A percentile compares a stretch with the other conserved stretches of the same genome.
Evolutionary conservation across 2,113 vertebrate genomes (phyloP).

Genomic region (Mormyrus lacerda): DNA sequence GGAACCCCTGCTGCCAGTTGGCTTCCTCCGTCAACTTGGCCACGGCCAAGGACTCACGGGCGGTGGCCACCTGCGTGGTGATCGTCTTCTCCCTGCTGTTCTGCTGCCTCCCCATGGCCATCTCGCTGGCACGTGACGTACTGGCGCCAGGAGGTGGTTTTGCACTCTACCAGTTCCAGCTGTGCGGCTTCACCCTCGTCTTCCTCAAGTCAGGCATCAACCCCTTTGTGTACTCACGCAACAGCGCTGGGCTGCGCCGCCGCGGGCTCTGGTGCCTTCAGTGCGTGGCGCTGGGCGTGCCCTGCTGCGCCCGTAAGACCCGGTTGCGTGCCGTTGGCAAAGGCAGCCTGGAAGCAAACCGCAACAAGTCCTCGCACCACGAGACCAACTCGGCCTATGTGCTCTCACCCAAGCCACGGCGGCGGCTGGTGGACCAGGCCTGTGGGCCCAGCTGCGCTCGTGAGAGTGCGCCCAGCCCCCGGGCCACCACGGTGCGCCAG

Average conservation of each 20-base stretch:
- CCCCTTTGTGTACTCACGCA: conserved; percentile 93
- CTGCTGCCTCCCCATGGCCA: conserved; percentile 86
- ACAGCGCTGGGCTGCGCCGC: conserved; percentile 81
- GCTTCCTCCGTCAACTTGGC: conserved; percentile 76
- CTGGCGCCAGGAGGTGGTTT: conserved; percentile 67
- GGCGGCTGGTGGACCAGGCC: conserved; percentile 82
- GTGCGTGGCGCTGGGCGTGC: conserved; percentile 66
- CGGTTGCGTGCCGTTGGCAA: conserved; percentile 83
- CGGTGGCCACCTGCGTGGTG: conserved; percentile 79
- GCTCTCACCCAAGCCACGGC: conserved; percentile 83
- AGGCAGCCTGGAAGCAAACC: conserved; percentile 85
- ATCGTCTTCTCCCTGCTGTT: conserved; percentile 84
- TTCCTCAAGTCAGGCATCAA: conserved; percentile 94
- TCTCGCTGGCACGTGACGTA: conserved; percentile 77
- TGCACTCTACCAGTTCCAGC: conserved; percentile 85
- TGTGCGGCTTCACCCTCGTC: conserved; percentile 87
- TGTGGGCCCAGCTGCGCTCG: conserved; percentile 84
- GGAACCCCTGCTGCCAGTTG: conserved; percentile 69
- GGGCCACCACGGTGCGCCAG: conserved; percentile 59
- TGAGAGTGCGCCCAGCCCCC: conserved; percentile 74
- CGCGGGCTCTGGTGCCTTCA: conserved; percentile 80
- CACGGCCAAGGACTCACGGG: conserved; percentile 80
- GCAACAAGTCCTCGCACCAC: conserved; percentile 93
- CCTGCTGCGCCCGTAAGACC: conserved; percentile 88
- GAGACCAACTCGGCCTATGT: conserved; percentile 92